phyloP scores from a whole-genome alignment of 2,113 vertebrate species.

The Paradisaea rubra region DNA sequence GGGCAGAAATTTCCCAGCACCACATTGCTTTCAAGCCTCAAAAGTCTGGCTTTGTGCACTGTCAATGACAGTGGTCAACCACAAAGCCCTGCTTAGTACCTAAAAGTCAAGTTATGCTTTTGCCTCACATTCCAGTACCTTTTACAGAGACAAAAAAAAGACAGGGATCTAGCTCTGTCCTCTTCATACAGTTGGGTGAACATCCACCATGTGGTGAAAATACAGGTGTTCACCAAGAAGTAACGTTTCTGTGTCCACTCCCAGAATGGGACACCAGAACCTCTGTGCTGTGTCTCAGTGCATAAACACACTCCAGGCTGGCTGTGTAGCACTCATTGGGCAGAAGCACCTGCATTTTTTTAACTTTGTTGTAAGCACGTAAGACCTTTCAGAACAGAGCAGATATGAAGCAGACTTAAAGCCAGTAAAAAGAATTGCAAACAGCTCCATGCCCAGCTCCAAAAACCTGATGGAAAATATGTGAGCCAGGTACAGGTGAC shows the following conservation, averaged over 20 bases:
- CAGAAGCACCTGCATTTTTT: neutral
- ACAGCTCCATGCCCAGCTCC: neutral
- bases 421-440: neutral
- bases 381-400: neutral
- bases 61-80: neutral
- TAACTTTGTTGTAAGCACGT: accelerated
- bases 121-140: neutral
- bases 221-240: neutral
- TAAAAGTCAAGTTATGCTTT: neutral
- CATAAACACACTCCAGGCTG: neutral
- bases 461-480: neutral
- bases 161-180: neutral
- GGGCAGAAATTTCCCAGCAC: neutral
- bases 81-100: neutral
- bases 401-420: neutral
- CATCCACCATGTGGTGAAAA: neutral
- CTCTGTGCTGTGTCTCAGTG: neutral
- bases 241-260: neutral
- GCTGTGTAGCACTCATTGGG: neutral
- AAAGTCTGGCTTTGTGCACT: neutral
- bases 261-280: neutral
- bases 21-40: neutral
- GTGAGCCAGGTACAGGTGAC: neutral
- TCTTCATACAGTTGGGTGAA: neutral
- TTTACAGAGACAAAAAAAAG: neutral